phyloP scores from a whole-genome alignment of 2,888 invertebrate genomes.

The Anaspis maculata region DNA sequence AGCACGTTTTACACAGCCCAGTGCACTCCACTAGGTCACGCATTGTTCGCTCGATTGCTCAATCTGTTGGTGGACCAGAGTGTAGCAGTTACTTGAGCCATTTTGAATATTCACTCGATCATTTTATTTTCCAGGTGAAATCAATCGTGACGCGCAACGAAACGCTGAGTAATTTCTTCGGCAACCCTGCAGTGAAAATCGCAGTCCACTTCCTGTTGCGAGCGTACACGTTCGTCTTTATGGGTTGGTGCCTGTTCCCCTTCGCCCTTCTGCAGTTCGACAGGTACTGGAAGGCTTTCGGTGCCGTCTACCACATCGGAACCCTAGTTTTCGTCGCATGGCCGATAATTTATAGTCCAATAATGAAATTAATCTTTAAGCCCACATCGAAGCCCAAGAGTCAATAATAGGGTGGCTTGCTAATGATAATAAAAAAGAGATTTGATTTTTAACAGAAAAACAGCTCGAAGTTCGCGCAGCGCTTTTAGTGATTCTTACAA shows the following conservation, averaged over 20 bases:
- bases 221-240: slow-evolving; percentile 67
- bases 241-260: slow-evolving; percentile 75
- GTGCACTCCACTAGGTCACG: no score
- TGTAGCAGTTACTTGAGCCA: no score
- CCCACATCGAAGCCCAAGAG: no score
- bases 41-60: no score
- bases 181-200: slow-evolving; percentile 37
- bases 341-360: slow-evolving; percentile 50
- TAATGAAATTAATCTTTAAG: slow-evolving; percentile 16
- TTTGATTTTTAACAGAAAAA: no score
- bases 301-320: slow-evolving; percentile 60
- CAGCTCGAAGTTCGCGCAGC: no score
- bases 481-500: no score
- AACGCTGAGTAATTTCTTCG: slow-evolving; percentile 43
- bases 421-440: no score
- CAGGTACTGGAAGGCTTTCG: slow-evolving; percentile 59
- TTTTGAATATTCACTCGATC: no score
- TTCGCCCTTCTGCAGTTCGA: slow-evolving; percentile 63
- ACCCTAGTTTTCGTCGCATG: slow-evolving; percentile 60
- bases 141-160: slow-evolving; percentile 47
- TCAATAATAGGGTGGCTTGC: no score
- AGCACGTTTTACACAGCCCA: no score
- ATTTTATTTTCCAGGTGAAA: slow-evolving; percentile 48
- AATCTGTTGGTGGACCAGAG: no score
- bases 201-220: slow-evolving; percentile 54